Evolutionary conservation across 2,113 vertebrate species (phyloP), one percentile per base, ranked within the genome.

Genomic region (Petromus typicus): DNA sequence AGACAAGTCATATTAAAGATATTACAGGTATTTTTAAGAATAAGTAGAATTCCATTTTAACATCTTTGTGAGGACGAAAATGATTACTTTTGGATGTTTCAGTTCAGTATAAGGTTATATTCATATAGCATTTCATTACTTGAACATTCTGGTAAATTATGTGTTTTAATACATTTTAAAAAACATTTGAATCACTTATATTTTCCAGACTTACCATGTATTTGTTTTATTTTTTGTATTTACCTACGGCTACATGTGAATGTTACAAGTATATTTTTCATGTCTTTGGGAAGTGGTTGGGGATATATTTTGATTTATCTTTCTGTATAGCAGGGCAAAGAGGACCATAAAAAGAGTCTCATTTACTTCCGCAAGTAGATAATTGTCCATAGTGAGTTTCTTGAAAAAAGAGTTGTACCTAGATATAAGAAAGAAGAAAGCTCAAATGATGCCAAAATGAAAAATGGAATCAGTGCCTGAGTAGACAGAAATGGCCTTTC

Each of bases 281-380:
- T 40, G 22, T 73, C 79, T 95, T 95, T 69, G 18, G 43, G 76
- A 92, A 92, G 64, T 89, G 81, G 88, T 90, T 69, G 25, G 48
- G 25, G 34, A 85, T 54, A 82, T 85, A 90, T 89, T 91, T 86
- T 89, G 54, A 95, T 78, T 79, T 96, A 86, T 93, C 48, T 63
- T 92, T 90, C 82, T 76, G 27, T 14, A 86, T 43, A 66, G 18
- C 27, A 57, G 48, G 84, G 48, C 86, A 96, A 91, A 61, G 54
- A 95, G 30, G 5, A 94, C 61, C 67, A 79, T 91, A 64, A 89
- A 90, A 88, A 66, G 25, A 64, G 76, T 56, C 66, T 92, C 75
- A 94, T 92, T 95, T 93, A 96, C 90, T 94, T 95, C 43, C 80
- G 54, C 75, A 83, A 86, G 86, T 79, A 94, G 89, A 94, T 94